Percentiles rank a stretch among this genome's conserved stretches.
Evolutionary conservation across 2,797 vertebrate species (phyloP).

Genomic region (Microhierax caerulescens): DNA sequence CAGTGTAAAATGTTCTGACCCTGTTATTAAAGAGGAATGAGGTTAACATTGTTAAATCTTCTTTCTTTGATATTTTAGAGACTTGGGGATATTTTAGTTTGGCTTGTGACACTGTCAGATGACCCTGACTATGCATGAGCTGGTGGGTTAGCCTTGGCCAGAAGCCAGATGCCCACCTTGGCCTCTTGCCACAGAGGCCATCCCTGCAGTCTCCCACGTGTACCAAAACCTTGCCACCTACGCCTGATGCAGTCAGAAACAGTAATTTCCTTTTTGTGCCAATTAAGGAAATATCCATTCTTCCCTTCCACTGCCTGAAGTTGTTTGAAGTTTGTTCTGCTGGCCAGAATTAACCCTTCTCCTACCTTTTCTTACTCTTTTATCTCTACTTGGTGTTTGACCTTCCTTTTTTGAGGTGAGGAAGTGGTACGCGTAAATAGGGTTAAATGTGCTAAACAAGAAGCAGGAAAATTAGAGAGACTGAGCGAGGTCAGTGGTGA

Average conservation of each 20-base stretch:
- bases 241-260: neutral
- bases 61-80: neutral
- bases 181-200: neutral
- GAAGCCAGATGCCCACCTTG: neutral
- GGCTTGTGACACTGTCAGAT: neutral
- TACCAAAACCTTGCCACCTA: neutral
- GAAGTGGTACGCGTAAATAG: neutral
- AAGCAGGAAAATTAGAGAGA: neutral
- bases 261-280: neutral
- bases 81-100: neutral
- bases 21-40: neutral
- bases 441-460: neutral
- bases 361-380: neutral
- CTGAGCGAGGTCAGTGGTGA: neutral
- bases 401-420: neutral
- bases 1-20: neutral
- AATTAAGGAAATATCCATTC: neutral
- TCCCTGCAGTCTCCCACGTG: neutral
- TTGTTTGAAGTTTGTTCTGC: neutral
- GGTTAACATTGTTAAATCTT: neutral
- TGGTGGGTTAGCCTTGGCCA: neutral
- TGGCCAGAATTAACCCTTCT: neutral
- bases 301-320: neutral
- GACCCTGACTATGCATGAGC: neutral
- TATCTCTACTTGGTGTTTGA: neutral